Evolutionary conservation across 2,888 invertebrate genomes (phyloP).

Genomic region (Hypsopygia costalis): DNA sequence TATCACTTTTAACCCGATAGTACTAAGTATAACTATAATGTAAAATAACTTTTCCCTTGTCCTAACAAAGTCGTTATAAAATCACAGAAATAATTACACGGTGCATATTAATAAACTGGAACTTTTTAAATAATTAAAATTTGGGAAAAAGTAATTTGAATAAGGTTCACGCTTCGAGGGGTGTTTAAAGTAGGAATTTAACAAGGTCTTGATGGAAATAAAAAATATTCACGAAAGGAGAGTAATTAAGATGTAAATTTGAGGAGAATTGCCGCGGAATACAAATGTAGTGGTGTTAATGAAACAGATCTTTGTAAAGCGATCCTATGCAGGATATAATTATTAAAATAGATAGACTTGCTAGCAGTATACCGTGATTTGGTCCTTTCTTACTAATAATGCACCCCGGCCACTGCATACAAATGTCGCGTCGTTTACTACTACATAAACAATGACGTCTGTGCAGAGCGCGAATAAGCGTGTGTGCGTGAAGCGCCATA

Average conservation of each 20-base stretch:
- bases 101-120: conserved; percentile 33
- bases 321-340: no score
- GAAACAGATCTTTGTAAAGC: not conserved
- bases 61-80: conserved; percentile 15
- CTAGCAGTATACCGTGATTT: no score
- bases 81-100: conserved; percentile 26
- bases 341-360: no score
- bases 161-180: conserved; percentile 29
- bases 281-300: conserved; percentile 13
- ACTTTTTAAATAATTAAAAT: conserved; percentile 31
- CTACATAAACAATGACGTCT: no score
- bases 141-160: conserved; percentile 35
- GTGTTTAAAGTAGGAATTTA: conserved; percentile 22
- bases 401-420: no score
- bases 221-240: conserved; percentile 25
- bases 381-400: no score
- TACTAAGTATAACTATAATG: no score
- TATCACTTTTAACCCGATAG: no score
- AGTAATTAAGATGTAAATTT: conserved; percentile 36
- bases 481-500: no score
- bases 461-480: no score
- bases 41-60: no score
- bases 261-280: conserved; percentile 18
- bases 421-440: no score
- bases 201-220: conserved; percentile 14